Percentiles rank a stretch among this genome's conserved stretches.
These are phyloP conservation scores for Gymnocephalus cernua DNA, from an alignment of 2,113 vertebrate genomes.

Conservation along the genomic window DNA sequence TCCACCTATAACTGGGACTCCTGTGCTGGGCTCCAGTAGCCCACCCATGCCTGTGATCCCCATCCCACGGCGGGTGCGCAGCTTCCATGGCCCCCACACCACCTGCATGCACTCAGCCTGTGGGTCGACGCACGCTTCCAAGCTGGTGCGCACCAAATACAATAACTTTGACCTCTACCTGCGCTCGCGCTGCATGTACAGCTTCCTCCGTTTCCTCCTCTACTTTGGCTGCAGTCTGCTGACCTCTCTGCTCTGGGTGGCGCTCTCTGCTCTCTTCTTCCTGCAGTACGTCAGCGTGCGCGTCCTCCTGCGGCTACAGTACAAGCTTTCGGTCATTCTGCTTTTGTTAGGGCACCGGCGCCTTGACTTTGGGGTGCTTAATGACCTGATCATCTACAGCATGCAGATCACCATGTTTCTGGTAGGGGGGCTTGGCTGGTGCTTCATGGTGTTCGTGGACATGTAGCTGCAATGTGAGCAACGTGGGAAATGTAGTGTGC, in stretches of 20 bases:
- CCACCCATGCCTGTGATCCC: constrained; percentile 97
- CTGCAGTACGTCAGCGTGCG: constrained; percentile 93
- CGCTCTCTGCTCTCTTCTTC: constrained; percentile 92
- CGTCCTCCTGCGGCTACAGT: constrained; percentile 94
- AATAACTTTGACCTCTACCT: constrained; percentile 97
- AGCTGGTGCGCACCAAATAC: constrained; percentile 95
- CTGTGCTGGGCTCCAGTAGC: constrained; percentile 75
- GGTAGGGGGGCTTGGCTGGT: constrained; percentile 97
- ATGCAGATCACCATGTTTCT: constrained; percentile 98
- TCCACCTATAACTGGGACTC: constrained; percentile 64
- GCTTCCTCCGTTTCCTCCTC: constrained; percentile 95
- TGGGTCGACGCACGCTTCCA: constrained; percentile 89
- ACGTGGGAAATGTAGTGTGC: not conserved
- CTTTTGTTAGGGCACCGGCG: constrained; percentile 91
- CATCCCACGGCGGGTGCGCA: constrained; percentile 96
- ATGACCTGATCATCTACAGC: constrained; percentile 95
- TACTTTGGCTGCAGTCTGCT: constrained; percentile 98
- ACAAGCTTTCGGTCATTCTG: constrained; percentile 95
- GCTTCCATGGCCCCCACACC: constrained; percentile 97
- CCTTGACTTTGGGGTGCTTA: constrained; percentile 93
- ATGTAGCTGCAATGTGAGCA: constrained; percentile 84
- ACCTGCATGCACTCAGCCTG: constrained; percentile 98
- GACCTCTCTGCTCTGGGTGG: constrained; percentile 96
- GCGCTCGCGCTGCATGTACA: constrained; percentile 95
- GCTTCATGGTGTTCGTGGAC: constrained; percentile 99